phyloP scores from a whole-genome alignment of 2,113 vertebrate genomes.

The Gymnobelideus leadbeateri region DNA sequence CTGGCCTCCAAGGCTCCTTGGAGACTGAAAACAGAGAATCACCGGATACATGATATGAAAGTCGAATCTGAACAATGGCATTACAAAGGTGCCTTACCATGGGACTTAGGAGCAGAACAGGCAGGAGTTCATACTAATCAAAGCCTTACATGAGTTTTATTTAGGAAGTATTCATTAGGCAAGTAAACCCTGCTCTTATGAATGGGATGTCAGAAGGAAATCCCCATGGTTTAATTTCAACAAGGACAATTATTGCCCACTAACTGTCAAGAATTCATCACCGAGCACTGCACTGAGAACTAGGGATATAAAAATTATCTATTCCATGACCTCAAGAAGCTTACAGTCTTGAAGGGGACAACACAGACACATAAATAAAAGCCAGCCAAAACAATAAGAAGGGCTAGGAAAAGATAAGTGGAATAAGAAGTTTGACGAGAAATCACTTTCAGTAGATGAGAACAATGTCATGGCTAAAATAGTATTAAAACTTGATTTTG shows the following conservation, averaged over 20 bases:
- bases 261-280: constrained; percentile 22
- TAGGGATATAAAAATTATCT: background rate
- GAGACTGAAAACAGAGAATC: constrained; percentile 78
- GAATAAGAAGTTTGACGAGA: background rate
- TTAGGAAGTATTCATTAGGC: constrained; percentile 73
- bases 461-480: background rate
- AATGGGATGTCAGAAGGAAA: constrained; percentile 64
- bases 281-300: background rate
- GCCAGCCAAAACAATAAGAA: background rate
- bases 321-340: background rate
- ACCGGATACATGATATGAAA: constrained; percentile 76
- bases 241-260: constrained; percentile 62
- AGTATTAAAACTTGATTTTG: background rate
- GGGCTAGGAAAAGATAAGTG: background rate
- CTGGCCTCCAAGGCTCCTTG: constrained; percentile 76
- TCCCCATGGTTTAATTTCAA: constrained; percentile 60
- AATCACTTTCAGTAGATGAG: background rate
- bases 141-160: constrained; percentile 73
- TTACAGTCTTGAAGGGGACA: background rate
- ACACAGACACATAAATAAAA: background rate
- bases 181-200: constrained; percentile 64
- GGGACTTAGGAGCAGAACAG: constrained; percentile 76
- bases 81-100: constrained; percentile 74
- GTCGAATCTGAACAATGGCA: constrained; percentile 74
- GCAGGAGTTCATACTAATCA: constrained; percentile 75